These are phyloP conservation scores for Notothenia coriiceps DNA, from an alignment of 2,113 vertebrate genomes.

Conservation along the genomic window DNA sequence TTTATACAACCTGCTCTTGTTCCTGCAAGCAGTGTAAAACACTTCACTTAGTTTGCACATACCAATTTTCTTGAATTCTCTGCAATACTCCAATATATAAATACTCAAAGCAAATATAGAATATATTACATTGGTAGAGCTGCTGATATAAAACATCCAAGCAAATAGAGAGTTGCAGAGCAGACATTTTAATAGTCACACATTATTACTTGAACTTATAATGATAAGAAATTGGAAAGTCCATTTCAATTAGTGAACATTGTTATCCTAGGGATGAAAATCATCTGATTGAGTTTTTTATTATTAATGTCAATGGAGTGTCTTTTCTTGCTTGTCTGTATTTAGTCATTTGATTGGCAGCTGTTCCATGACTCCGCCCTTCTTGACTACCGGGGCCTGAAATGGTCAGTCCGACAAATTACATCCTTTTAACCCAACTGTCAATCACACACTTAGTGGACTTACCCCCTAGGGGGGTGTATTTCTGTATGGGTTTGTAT, in stretches of 20 bases:
- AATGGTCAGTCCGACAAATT: conserved; percentile 60
- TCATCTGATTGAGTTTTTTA: conserved; percentile 38
- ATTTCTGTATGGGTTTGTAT: conserved; percentile 14
- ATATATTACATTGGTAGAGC: neutral
- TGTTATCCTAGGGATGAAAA: conserved; percentile 22
- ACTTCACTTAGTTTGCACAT: conserved; percentile 5
- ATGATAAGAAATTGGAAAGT: conserved; percentile 11
- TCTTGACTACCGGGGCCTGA: conserved; percentile 10
- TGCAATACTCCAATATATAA: neutral
- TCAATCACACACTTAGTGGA: conserved; percentile 59
- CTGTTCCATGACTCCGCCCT: conserved; percentile 27
- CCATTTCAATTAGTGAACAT: conserved; percentile 28
- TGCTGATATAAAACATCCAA: conserved; percentile 15
- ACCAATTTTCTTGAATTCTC: conserved; percentile 28
- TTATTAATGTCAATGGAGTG: conserved; percentile 27
- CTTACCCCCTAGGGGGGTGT: conserved; percentile 2
- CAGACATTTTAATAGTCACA: conserved; percentile 16
- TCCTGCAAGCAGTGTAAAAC: neutral
- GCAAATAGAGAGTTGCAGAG: conserved; percentile 7
- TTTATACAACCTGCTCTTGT: conserved; percentile 1
- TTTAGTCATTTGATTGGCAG: conserved; percentile 50
- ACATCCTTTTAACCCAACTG: conserved; percentile 63
- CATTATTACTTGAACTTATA: conserved; percentile 32
- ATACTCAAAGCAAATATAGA: too few species aligned
- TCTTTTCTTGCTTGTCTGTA: conserved; percentile 17